Evolutionary conservation across 2,888 invertebrate genomes (phyloP).

Genomic region (Nymphalis polychloros): DNA sequence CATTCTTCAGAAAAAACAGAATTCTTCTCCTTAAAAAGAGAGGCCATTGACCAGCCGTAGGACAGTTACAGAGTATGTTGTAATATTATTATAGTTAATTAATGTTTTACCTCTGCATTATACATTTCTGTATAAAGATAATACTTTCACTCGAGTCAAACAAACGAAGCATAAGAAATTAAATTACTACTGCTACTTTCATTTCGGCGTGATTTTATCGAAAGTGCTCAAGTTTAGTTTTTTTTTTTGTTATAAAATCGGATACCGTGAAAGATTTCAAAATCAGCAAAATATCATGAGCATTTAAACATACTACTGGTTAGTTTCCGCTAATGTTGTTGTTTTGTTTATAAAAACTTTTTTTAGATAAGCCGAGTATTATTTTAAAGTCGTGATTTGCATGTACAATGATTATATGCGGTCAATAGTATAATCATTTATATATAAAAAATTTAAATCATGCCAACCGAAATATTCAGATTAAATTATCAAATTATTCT

Average conservation of each 20-base stretch:
- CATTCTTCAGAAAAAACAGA: too few relatives aligned
- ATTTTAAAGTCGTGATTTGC: too few relatives aligned
- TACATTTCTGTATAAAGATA: background rate
- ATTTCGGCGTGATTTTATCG: constrained; percentile 10
- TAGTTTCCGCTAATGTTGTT: too few relatives aligned
- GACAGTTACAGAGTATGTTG: too few relatives aligned
- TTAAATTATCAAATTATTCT: background rate
- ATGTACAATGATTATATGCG: too few relatives aligned
- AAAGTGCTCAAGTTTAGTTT: background rate
- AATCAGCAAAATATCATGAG: background rate
- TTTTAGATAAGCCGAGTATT: too few relatives aligned
- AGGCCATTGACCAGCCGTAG: too few relatives aligned
- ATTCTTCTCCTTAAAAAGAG: too few relatives aligned
- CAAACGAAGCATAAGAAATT: constrained; percentile 23
- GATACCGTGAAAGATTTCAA: background rate
- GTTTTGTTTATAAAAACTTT: too few relatives aligned
- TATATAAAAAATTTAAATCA: background rate
- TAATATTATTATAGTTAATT: too few relatives aligned
- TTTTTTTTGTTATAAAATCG: constrained; percentile 1
- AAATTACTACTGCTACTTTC: constrained; percentile 27
- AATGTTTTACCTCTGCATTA: too few relatives aligned
- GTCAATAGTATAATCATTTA: too few relatives aligned
- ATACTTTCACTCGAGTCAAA: constrained; percentile 20
- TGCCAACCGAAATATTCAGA: background rate
- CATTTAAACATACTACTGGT: background rate